Base-by-base conservation (phyloP, 2,113 vertebrate genomes). In the Proteles cristata region DNA sequence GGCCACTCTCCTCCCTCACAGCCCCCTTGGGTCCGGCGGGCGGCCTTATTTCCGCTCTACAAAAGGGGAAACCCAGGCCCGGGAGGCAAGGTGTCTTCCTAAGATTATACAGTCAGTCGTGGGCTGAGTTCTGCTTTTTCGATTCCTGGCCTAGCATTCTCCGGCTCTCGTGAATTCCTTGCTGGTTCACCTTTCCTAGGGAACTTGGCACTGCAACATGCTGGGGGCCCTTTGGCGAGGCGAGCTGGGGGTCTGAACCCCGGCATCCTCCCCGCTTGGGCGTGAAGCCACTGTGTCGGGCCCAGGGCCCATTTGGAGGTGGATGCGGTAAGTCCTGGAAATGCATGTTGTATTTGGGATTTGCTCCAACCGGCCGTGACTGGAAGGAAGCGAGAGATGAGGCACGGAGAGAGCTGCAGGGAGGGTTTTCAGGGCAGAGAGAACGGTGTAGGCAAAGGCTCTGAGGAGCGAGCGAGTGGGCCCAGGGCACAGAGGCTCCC, bases 51-150 rank as follows among this genome's bases (percentile, higher is more conserved):
- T 97, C 97, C 84, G 68, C 77, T 83, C 80, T 50, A 4, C 69
- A 50, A 53, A 94, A 96, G 97, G 96, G 97, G 95, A 96, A 98
- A 82, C 96, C 96, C 93, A 0, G 90, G 93, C 74, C 39, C 12
- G 43, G 33, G 61, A 81, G 73, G 80, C 39, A 25, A 17, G 50
- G 63, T 31, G 92, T n/a, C 93, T 73, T 82, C 83, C 76, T 65
- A 80, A 66, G 69, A 11, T 39, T 79, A 53, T 48, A 19, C 43
- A 28, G 76, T 69, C 69, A 86, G 88, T 94, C 93, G 76, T 55
- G 84, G 26, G 73, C 4, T 83, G 45, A 97, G 91, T 97, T 97
- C 97, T 96, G 96, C 95, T 94, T 97, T 98, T 79, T 90, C 12
- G 1, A 90, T 77, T 93, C 91, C 74, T 93, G 55, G 45, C 45